Conservation (phyloP, 2,797 vertebrate species). For the Ptychadena robeensis region DNA sequence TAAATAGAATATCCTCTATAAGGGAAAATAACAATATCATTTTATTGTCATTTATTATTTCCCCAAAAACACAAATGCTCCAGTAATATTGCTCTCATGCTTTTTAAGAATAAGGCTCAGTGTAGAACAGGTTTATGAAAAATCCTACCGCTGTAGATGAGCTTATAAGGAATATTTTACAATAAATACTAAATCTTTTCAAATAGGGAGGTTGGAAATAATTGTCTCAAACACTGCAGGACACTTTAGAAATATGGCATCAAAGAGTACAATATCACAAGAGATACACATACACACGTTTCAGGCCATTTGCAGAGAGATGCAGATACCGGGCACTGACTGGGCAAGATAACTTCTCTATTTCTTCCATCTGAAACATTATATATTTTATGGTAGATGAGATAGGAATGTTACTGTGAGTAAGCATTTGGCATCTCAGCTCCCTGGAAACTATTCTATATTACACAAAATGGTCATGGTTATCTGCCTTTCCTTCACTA, state of each 20-base stretch:
- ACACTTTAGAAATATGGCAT: slow-evolving; percentile 35
- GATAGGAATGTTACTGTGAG: slow-evolving; percentile 40
- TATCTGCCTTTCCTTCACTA: slow-evolving; percentile 10
- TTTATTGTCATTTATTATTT: neutral
- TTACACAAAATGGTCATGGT: slow-evolving; percentile 40
- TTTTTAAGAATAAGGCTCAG: neutral
- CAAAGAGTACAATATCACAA: slow-evolving; percentile 25
- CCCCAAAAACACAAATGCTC: neutral
- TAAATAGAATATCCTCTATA: too few relatives aligned
- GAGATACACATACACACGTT: slow-evolving; percentile 24
- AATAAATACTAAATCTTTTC: slow-evolving; percentile 10
- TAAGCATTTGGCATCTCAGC: slow-evolving; percentile 31
- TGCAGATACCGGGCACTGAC: slow-evolving; percentile 43
- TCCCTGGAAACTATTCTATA: slow-evolving; percentile 37
- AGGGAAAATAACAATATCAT: neutral
- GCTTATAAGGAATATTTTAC: neutral
- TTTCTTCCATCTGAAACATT: slow-evolving; percentile 37
- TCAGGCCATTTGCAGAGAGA: slow-evolving; percentile 30
- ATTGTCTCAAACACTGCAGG: slow-evolving; percentile 25
- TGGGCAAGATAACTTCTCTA: slow-evolving; percentile 42
- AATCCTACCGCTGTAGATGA: neutral
- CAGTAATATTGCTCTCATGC: neutral
- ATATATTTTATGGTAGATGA: slow-evolving; percentile 37
- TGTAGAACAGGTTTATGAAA: neutral
- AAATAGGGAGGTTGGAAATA: slow-evolving; percentile 9